These are phyloP conservation scores for Sialis lutaria DNA, from an alignment of 2,888 invertebrate species.

Conservation along the genomic window DNA sequence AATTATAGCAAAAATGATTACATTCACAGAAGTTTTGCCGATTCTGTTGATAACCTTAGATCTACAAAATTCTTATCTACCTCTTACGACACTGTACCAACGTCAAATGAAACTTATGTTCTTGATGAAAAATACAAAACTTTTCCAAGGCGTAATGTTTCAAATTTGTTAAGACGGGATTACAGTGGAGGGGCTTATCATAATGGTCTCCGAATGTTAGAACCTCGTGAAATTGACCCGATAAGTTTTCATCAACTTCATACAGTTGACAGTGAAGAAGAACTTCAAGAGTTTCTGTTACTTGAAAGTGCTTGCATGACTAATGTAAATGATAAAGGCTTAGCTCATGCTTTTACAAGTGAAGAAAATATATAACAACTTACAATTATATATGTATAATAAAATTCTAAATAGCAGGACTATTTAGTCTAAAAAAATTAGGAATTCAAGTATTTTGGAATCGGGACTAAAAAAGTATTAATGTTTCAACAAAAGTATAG, in stretches of 20 bases:
- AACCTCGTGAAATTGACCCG: slow-evolving; percentile 38
- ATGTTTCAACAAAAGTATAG: no score
- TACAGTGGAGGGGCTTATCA: slow-evolving; percentile 6
- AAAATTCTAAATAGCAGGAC: no score
- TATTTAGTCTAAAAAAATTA: no score
- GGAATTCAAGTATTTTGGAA: no score
- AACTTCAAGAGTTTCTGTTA: slow-evolving; percentile 40
- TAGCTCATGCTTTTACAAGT: slow-evolving; percentile 27
- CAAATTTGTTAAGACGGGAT: slow-evolving; percentile 21
- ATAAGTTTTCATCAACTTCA: slow-evolving; percentile 36
- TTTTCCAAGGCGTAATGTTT: slow-evolving; percentile 26
- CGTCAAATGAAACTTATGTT: slow-evolving; percentile 12
- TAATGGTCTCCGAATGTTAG: slow-evolving; percentile 30
- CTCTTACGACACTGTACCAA: slow-evolving; percentile 22
- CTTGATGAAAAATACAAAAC: slow-evolving; percentile 29
- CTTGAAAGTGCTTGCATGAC: slow-evolving; percentile 39
- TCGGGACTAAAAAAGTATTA: no score
- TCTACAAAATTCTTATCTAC: slow-evolving; percentile 18
- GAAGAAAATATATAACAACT: no score
- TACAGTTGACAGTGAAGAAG: slow-evolving; percentile 40
- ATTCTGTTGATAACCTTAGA: no score
- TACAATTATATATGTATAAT: no score
- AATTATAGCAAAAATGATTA: slow-evolving; percentile 3
- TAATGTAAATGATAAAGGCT: slow-evolving; percentile 25
- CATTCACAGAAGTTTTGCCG: no score